Evolutionary conservation across 2,797 vertebrate species (phyloP), one percentile per base, ranked within the genome.

Genomic region (Hyperoplus immaculatus): DNA sequence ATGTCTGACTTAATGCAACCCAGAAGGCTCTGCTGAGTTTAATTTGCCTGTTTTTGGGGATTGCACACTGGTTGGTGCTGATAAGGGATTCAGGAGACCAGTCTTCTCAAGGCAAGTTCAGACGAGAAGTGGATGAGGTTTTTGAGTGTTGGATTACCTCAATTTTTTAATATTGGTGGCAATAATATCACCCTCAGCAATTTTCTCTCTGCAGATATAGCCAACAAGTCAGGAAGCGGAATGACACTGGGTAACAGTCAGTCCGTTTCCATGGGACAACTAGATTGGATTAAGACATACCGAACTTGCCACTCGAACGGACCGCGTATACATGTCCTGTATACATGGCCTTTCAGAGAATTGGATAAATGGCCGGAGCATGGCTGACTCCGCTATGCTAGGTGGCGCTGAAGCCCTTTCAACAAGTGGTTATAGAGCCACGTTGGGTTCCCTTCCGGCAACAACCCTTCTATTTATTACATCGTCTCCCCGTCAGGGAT

Each of bases 1-100:
- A 82, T 81, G 75, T 82, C 87, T 62, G 84, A 47, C 80, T 81
- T 92, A 93, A 93, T 93, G 79, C 66, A 83, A 89, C 78, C 83
- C 93, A 93, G 93, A 87, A 84, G 76, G 69, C 70, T 77, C 43
- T 50, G 75, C 66, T 58, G 45, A 8, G 41, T 60, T 70, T 51
- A 81, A 86, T 69, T 29, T 80, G 85, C 83, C 70, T 83, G 78
- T 68, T 86, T 51, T 43, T 29, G 29, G 79, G 78, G 83, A 85
- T 84, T 84, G 66, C 78, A 68, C 14, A 6, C 70, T 58, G 74
- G 65, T 68, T 84, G 73, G 78, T 85, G 81, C 76, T 80, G 88
- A 88, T 82, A 78, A 51, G 67, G 57, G 63, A 86, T 80, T 88
- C 87, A 59, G 5, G 82, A 82, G 62, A 72, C 49, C 72, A 63